Conservation (phyloP, 1,140 invertebrate species). For the Eumaeus atala region DNA sequence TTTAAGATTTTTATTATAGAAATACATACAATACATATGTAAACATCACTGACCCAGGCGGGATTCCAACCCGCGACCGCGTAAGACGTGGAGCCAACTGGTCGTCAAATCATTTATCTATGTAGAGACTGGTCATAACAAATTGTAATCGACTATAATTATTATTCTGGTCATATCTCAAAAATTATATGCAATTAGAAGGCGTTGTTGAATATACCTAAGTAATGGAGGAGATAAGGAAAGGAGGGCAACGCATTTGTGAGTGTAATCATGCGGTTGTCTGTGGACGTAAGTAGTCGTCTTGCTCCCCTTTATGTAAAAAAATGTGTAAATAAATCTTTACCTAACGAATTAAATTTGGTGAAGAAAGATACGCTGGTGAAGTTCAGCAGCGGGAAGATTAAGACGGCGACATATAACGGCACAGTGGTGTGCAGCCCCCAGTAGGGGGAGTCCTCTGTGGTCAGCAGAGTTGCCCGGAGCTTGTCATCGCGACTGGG, state of each 20-base stretch:
- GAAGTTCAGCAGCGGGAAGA: constrained; percentile 89
- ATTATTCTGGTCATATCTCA: neutral
- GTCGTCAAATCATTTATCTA: neutral
- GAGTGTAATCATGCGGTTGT: too few relatives aligned
- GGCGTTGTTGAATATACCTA: neutral
- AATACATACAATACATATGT: too few relatives aligned
- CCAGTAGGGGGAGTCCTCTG: constrained; percentile 73
- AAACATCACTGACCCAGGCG: too few relatives aligned
- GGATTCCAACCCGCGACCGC: too few relatives aligned
- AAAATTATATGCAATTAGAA: neutral
- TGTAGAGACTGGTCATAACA: too few relatives aligned
- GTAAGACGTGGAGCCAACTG: too few relatives aligned
- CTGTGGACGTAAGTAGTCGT: too few relatives aligned
- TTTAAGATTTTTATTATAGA: too few relatives aligned
- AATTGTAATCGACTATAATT: too few relatives aligned
- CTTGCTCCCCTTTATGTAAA: too few relatives aligned
- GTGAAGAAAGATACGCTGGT: constrained; percentile 93
- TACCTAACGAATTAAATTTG: constrained; percentile 94
- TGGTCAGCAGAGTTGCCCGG: constrained; percentile 30
- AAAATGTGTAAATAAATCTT: constrained; percentile 37
- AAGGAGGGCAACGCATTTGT: too few relatives aligned
- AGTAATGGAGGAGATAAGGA: too few relatives aligned
- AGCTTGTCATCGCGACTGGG: constrained; percentile 46
- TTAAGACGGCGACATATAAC: constrained; percentile 82
- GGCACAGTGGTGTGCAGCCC: constrained; percentile 86